Percentiles rank a stretch among this genome's conserved stretches.
phyloP scores from a whole-genome alignment of 1,140 invertebrate genomes.

The Drosophila pachea region DNA sequence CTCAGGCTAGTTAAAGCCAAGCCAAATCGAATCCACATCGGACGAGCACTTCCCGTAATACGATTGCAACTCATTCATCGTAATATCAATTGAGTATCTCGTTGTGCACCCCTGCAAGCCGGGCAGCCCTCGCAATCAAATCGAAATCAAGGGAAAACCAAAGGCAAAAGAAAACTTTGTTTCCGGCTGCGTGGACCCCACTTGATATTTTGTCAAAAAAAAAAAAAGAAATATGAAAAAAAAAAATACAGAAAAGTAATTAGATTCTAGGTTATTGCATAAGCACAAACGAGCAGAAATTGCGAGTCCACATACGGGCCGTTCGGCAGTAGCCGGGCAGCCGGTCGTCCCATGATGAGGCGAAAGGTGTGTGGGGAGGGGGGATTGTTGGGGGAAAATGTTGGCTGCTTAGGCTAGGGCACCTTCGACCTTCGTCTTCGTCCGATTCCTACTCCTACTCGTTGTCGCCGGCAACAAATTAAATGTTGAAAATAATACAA shows the following conservation, averaged over 20 bases:
- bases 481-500: slow-evolving; percentile 78
- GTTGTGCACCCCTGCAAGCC: slow-evolving; percentile 12
- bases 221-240: not conserved
- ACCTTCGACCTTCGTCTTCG: slow-evolving; percentile 17
- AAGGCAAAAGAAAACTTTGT: slow-evolving; percentile 1
- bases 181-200: slow-evolving; percentile 8
- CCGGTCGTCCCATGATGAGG: not conserved
- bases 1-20: not conserved
- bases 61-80: slow-evolving; percentile 17
- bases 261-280: slow-evolving; percentile 74
- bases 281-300: slow-evolving; percentile 67
- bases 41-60: slow-evolving; percentile 11
- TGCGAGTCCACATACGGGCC: slow-evolving; percentile 34
- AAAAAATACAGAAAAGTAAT: slow-evolving; percentile 52
- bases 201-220: slow-evolving; percentile 60
- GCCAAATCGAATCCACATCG: not conserved
- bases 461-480: slow-evolving; percentile 72
- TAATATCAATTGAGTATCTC: slow-evolving; percentile 16
- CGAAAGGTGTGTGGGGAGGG: not conserved
- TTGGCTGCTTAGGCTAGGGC: not conserved
- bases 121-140: slow-evolving; percentile 15
- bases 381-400: slow-evolving; percentile 6
- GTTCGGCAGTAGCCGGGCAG: slow-evolving; percentile 3
- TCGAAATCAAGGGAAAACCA: slow-evolving; percentile 23
- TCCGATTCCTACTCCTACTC: slow-evolving; percentile 26